Evolutionary conservation across 2,888 invertebrate species (phyloP).

Genomic region (Orthonevra nobilis): DNA sequence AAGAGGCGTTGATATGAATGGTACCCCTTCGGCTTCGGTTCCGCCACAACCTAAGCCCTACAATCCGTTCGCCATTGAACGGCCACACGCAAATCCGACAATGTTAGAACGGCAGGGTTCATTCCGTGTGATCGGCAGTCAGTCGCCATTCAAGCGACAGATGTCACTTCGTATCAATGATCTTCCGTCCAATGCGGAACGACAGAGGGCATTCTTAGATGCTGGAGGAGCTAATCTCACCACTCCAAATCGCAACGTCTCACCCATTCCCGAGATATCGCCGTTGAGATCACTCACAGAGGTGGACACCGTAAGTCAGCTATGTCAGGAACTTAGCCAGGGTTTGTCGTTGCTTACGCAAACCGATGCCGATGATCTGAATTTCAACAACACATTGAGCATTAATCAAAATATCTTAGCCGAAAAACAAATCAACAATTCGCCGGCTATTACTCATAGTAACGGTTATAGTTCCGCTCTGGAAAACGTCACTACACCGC

Average conservation of each 20-base stretch:
- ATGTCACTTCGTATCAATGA: slow-evolving; percentile 96
- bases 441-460: slow-evolving; percentile 41
- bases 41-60: slow-evolving; percentile 83
- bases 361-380: slow-evolving; percentile 81
- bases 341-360: slow-evolving; percentile 85
- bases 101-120: slow-evolving; percentile 97
- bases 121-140: slow-evolving; percentile 89
- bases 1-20: slow-evolving; percentile 78
- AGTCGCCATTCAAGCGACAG: slow-evolving; percentile 97
- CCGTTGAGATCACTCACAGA: slow-evolving; percentile 80
- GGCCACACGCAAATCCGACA: slow-evolving; percentile 96
- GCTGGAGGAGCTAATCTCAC: slow-evolving; percentile 75
- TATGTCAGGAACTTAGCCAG: slow-evolving; percentile 88
- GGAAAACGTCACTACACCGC: slow-evolving; percentile 72
- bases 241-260: slow-evolving; percentile 82
- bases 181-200: slow-evolving; percentile 96
- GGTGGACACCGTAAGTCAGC: slow-evolving; percentile 85
- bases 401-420: slow-evolving; percentile 82
- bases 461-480: slow-evolving; percentile 66
- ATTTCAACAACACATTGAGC: slow-evolving; percentile 82
- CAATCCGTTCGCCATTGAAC: slow-evolving; percentile 96
- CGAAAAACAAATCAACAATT: slow-evolving; percentile 73
- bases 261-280: slow-evolving; percentile 89
- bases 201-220: slow-evolving; percentile 82
- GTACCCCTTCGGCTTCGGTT: slow-evolving; percentile 78